A percentile compares a stretch with the other conserved stretches of the same genome.
Conservation (phyloP, 2,113 vertebrate genomes). For the Aythya baeri region DNA sequence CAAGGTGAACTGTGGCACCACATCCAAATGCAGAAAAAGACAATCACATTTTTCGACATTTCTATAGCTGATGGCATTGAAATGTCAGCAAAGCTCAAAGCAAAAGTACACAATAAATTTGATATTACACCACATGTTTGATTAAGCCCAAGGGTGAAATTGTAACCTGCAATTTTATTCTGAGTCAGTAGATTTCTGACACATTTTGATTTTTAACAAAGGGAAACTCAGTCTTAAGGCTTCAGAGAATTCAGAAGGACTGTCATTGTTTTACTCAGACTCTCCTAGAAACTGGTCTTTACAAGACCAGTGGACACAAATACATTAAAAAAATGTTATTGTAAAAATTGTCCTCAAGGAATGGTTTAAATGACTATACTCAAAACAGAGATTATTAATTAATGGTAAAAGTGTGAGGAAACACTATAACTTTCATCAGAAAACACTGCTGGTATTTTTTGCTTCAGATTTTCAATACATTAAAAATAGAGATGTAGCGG, state of each 20-base stretch:
- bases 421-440: neutral
- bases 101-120: conserved; percentile 71
- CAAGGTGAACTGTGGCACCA: conserved; percentile 27
- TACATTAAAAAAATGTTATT: conserved; percentile 17
- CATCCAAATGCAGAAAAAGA: conserved; percentile 63
- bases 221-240: conserved; percentile 34
- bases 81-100: conserved; percentile 70
- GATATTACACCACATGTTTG: conserved; percentile 69
- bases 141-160: conserved; percentile 71
- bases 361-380: neutral
- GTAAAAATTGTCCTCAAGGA: neutral
- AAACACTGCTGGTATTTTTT: neutral
- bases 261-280: conserved; percentile 55
- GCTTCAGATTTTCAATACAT: neutral
- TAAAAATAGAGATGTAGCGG: neutral
- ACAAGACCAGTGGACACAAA: conserved; percentile 39
- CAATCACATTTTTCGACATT: conserved; percentile 69
- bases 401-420: neutral
- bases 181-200: conserved; percentile 69
- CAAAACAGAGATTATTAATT: neutral
- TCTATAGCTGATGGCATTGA: conserved; percentile 66
- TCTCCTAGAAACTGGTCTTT: conserved; percentile 43
- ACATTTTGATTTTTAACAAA: conserved; percentile 66
- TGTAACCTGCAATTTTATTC: conserved; percentile 66
- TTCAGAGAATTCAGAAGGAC: conserved; percentile 42